Percentiles rank a stretch among this genome's conserved stretches.
Conservation (phyloP, 1,140 invertebrate genomes). For the Anoplolepis gracilipes region DNA sequence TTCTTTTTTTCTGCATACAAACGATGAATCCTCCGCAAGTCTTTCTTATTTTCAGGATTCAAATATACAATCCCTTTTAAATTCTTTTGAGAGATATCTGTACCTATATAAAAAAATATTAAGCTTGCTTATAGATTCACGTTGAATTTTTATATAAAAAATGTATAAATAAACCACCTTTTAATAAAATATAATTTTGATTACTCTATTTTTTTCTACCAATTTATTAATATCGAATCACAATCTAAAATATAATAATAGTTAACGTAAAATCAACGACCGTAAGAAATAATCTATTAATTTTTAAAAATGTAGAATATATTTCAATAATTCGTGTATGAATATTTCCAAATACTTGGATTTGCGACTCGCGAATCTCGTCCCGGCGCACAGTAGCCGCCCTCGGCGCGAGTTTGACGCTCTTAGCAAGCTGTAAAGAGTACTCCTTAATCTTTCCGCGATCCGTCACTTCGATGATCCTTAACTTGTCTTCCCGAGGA, state of each 20-base stretch:
- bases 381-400: constrained; percentile 13
- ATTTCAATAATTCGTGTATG: neutral
- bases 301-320: neutral
- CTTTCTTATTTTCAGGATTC: neutral
- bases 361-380: neutral
- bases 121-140: neutral
- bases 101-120: neutral
- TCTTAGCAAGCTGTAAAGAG: constrained; percentile 55
- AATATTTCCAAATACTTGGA: neutral
- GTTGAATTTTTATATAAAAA: neutral
- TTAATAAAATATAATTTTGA: too few relatives aligned
- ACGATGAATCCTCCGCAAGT: neutral
- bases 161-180: neutral
- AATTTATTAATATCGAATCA: neutral
- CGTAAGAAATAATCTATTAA: neutral
- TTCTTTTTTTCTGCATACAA: neutral
- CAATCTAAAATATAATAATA: neutral
- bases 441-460: constrained; percentile 66
- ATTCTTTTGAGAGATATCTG: too few relatives aligned
- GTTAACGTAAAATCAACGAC: neutral
- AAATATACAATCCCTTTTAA: neutral
- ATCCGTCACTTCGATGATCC: constrained; percentile 58
- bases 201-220: neutral
- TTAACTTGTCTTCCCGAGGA: constrained; percentile 54
- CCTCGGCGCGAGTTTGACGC: constrained; percentile 43